Conservation (phyloP, 92 coral and sea anemone genomes). For the Parazoanthus swiftii region DNA sequence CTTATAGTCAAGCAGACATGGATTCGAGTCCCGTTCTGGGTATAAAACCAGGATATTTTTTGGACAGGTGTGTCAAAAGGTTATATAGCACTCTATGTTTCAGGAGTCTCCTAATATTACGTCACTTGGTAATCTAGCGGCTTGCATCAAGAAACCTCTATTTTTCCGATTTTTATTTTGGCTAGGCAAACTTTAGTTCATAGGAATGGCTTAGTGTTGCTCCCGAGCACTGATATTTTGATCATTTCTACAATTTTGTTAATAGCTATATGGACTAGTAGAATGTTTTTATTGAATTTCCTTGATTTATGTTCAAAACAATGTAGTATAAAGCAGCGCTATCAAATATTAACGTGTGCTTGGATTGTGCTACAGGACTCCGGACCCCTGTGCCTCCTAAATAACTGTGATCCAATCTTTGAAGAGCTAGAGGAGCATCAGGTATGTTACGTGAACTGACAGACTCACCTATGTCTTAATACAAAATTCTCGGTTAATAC, state of each 20-base stretch:
- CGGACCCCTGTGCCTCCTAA: slow-evolving; percentile 87
- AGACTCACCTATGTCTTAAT: not conserved
- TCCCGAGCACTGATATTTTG: no score
- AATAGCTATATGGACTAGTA: no score
- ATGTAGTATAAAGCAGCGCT: not conserved
- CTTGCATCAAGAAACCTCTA: not conserved
- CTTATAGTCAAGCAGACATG: no score
- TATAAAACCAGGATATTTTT: no score
- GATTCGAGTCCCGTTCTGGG: no score
- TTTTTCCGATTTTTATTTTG: no score
- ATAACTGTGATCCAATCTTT: slow-evolving; percentile 94
- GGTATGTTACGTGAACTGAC: slow-evolving; percentile 42
- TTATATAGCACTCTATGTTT: no score
- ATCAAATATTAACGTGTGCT: not conserved
- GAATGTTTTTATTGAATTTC: not conserved
- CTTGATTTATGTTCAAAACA: not conserved
- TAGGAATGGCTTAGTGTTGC: no score
- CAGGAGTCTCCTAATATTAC: no score
- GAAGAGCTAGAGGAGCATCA: slow-evolving; percentile 98
- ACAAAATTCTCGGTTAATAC: not conserved
- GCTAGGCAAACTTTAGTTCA: no score
- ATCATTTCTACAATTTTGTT: not conserved
- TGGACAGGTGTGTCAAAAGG: no score
- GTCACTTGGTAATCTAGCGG: not conserved
- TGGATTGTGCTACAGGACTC: slow-evolving; percentile 63